Base-by-base conservation (phyloP, 2,113 vertebrate genomes). In the Zosterops hypoxanthus region DNA sequence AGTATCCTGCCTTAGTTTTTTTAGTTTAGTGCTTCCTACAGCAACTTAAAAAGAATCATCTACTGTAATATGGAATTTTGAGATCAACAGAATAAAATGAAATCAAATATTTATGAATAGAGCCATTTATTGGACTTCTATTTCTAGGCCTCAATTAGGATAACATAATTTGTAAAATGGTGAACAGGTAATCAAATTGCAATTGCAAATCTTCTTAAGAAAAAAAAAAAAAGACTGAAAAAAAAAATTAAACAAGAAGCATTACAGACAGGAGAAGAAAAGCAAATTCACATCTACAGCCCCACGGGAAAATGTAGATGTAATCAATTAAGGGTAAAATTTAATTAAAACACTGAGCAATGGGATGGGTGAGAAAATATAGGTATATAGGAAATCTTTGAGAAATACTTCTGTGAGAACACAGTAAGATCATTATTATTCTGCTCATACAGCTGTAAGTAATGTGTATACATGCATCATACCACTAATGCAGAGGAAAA, bases 111-210 rank as follows among this genome's bases (percentile, higher is more conserved):
- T 71, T 95, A 53, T 94, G 31, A 87, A 73, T 72, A 61, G 23
- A 90, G 64, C 3, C 76, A 73, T 88, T 80, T 88, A 93, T 82
- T 91, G 11, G 47, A 64, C 84, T 93, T 95, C 85, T 94, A 93
- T 88, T 93, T 90, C 92, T 88, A 93, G 75, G 44, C 68, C 86
- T 95, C 90, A 93, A 44, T 91, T 95, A 95, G 42, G 82, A n/a
- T 78, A 94, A 92, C 26, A 56, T 73, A 86, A 95, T 95, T 93
- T 94, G 50, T 68, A 90, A 93, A 95, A 93, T 42, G 33, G 44
- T 78, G 82, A 96, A 93, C 82, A 95, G 68, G 56, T 93, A 94
- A 94, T 96, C 90, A 92, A 93, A 96, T 68, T 80, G 79, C 79
- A 96, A 96, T 95, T 94, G 52, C 56, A 92, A 88, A 75, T 93